Conservation (phyloP, 2,797 vertebrate genomes). For the Cynodonichthys magdalenae region DNA sequence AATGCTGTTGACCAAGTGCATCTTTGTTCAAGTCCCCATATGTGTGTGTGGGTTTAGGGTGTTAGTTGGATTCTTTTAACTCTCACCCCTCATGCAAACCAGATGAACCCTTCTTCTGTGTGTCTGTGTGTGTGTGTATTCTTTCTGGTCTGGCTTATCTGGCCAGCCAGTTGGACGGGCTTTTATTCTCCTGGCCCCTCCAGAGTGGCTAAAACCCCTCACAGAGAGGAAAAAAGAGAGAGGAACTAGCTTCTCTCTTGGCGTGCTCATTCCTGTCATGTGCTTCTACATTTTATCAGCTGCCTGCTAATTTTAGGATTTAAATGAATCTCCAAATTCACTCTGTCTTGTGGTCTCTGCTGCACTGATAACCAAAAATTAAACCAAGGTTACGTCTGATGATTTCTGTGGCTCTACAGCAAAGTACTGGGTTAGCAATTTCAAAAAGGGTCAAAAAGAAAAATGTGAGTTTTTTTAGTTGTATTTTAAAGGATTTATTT, state of each 20-base stretch:
- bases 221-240: constrained; percentile 27
- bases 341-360: constrained; percentile 26
- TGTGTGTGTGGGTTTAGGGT: constrained; percentile 34
- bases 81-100: constrained; percentile 62
- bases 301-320: constrained; percentile 73
- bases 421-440: background rate
- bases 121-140: constrained; percentile 13
- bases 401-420: constrained; percentile 18
- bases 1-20: constrained; percentile 66
- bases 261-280: constrained; percentile 59
- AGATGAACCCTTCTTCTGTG: constrained; percentile 57
- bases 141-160: constrained; percentile 73
- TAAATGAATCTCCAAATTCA: constrained; percentile 61
- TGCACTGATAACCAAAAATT: constrained; percentile 37
- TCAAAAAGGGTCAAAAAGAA: background rate
- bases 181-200: constrained; percentile 74
- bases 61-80: constrained; percentile 51
- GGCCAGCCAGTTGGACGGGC: constrained; percentile 73
- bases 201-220: constrained; percentile 69
- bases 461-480: background rate
- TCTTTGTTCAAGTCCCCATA: constrained; percentile 47
- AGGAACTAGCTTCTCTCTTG: constrained; percentile 55
- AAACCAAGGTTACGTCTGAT: constrained; percentile 28
- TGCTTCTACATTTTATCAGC: constrained; percentile 65
- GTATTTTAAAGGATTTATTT: background rate